These are phyloP conservation scores for Helicoverpa zea DNA, from an alignment of 1,140 invertebrate species.

Conservation along the genomic window DNA sequence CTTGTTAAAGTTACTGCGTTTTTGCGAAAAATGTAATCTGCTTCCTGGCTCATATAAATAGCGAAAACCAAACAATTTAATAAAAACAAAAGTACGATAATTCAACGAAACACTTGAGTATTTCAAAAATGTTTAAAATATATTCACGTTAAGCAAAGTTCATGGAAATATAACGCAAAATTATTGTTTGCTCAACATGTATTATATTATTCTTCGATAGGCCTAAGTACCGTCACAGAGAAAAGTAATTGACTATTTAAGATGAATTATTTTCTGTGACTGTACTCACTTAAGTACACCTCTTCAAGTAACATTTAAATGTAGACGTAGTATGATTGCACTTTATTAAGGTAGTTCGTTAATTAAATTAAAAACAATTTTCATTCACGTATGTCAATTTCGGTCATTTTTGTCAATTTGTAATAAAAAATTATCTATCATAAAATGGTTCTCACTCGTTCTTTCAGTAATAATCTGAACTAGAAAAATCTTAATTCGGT, in stretches of 20 bases:
- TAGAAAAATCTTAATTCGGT: background rate
- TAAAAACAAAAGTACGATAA: slow-evolving; percentile 55
- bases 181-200: slow-evolving; percentile 58
- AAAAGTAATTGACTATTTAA: background rate
- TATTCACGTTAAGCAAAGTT: slow-evolving; percentile 53
- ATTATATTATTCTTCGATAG: slow-evolving; percentile 46
- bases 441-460: slow-evolving; percentile 40
- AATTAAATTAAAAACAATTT: background rate
- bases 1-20: no score
- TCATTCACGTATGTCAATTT: slow-evolving; percentile 54
- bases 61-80: background rate
- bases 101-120: slow-evolving; percentile 55
- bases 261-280: background rate
- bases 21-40: background rate
- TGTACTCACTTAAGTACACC: background rate
- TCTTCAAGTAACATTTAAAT: background rate
- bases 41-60: background rate
- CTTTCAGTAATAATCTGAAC: slow-evolving; percentile 56
- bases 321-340: slow-evolving; percentile 20
- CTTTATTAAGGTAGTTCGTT: background rate
- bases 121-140: slow-evolving; percentile 35
- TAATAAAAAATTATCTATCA: slow-evolving; percentile 19
- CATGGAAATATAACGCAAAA: slow-evolving; percentile 45
- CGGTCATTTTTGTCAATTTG: slow-evolving; percentile 59
- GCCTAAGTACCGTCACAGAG: slow-evolving; percentile 35